These are phyloP conservation scores for Pachycephala philippinensis DNA, from an alignment of 2,113 vertebrate species.

Conservation along the genomic window DNA sequence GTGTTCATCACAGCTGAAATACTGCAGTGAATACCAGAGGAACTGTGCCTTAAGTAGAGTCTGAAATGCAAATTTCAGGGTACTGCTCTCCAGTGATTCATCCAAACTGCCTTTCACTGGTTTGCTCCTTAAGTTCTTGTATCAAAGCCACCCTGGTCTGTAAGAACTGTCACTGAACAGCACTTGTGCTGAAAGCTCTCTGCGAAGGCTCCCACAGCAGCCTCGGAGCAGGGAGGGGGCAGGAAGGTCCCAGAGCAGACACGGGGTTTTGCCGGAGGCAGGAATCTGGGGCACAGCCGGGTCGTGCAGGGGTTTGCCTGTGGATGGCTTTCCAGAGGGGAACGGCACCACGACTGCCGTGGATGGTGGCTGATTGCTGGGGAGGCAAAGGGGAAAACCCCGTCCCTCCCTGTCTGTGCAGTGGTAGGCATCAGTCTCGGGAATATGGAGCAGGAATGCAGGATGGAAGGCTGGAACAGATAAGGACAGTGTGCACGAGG, in stretches of 20 bases:
- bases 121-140: background rate
- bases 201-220: background rate
- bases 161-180: background rate
- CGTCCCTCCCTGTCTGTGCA: background rate
- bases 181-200: background rate
- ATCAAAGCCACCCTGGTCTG: background rate
- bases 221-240: rapidly evolving
- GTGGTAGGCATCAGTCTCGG: background rate
- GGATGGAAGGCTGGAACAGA: background rate
- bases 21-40: background rate
- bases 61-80: background rate
- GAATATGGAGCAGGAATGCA: background rate
- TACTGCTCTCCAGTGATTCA: background rate
- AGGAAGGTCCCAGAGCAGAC: background rate
- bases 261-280: background rate
- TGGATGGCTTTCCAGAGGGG: rapidly evolving
- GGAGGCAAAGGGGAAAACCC: background rate
- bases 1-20: background rate
- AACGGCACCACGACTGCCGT: rapidly evolving
- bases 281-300: rapidly evolving
- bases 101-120: background rate
- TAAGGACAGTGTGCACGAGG: background rate
- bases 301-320: background rate
- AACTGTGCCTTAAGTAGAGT: background rate
- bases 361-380: background rate